phyloP scores from a whole-genome alignment of 2,797 vertebrate genomes.

The Poecile montanus region DNA sequence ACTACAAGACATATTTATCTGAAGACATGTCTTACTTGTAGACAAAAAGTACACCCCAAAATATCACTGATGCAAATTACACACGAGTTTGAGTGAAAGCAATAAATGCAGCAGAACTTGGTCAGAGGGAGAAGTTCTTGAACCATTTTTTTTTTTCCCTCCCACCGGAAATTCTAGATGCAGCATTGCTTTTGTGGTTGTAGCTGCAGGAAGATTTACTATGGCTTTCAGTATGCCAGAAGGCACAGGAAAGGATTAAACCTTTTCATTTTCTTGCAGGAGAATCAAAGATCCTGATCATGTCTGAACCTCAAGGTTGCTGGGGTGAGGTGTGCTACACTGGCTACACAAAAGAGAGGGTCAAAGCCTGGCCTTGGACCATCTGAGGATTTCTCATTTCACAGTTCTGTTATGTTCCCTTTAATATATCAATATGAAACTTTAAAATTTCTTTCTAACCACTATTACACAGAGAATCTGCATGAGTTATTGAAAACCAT shows the following conservation, averaged over 20 bases:
- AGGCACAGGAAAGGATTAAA: conserved; percentile 25
- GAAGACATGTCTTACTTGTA: neutral
- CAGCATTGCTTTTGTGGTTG: conserved; percentile 9
- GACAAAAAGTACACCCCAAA: neutral
- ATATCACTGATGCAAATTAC: neutral
- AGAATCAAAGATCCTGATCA: neutral
- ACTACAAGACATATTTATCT: neutral
- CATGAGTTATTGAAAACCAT: neutral
- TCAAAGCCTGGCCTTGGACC: neutral
- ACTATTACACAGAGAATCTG: neutral
- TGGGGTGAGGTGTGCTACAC: neutral
- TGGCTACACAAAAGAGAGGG: neutral
- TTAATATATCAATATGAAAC: neutral
- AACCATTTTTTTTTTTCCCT: neutral
- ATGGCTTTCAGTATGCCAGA: neutral
- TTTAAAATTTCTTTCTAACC: neutral
- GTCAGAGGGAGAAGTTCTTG: neutral
- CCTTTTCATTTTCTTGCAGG: neutral
- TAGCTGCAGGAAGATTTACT: conserved; percentile 11
- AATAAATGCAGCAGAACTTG: neutral
- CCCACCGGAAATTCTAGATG: conserved; percentile 20
- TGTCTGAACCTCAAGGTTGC: neutral
- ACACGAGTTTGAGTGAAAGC: neutral
- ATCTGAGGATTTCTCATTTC: neutral
- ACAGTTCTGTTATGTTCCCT: neutral